Conservation (phyloP, 2,113 vertebrate species). For the Labeo catla region DNA sequence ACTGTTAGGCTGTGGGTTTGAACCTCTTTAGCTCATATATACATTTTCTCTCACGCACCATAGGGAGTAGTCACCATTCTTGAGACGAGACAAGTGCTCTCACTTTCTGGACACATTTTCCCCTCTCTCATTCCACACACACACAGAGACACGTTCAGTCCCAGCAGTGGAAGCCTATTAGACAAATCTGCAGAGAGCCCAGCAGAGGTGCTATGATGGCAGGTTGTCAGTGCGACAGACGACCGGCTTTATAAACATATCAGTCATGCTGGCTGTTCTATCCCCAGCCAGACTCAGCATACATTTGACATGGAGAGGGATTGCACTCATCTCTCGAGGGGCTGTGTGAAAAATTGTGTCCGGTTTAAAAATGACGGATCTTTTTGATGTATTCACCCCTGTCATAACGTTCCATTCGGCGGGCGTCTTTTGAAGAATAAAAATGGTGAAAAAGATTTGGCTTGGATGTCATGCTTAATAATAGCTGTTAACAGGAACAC, state of each 20-base stretch:
- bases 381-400: constrained; percentile 73
- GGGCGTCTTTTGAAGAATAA: constrained; percentile 38
- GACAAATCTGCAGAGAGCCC: constrained; percentile 74
- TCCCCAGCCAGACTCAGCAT: constrained; percentile 65
- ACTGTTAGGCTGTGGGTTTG: not conserved
- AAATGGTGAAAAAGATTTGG: constrained; percentile 51
- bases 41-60: constrained; percentile 62
- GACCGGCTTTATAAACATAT: constrained; percentile 77
- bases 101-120: constrained; percentile 66
- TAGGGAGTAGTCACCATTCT: constrained; percentile 71
- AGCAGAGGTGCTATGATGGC: constrained; percentile 69
- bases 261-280: constrained; percentile 78
- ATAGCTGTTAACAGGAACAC: constrained; percentile 15
- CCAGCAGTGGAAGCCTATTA: constrained; percentile 76
- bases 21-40: constrained; percentile 33
- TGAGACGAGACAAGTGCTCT: constrained; percentile 66
- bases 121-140: constrained; percentile 34
- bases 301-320: constrained; percentile 60
- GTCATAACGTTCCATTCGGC: constrained; percentile 62
- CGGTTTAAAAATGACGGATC: constrained; percentile 64
- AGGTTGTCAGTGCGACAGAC: constrained; percentile 71
- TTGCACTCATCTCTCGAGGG: constrained; percentile 59
- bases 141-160: constrained; percentile 33
- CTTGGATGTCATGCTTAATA: constrained; percentile 51
- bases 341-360: constrained; percentile 67